Conservation (phyloP, 2,797 vertebrate species). For the Syngnathus acus region DNA sequence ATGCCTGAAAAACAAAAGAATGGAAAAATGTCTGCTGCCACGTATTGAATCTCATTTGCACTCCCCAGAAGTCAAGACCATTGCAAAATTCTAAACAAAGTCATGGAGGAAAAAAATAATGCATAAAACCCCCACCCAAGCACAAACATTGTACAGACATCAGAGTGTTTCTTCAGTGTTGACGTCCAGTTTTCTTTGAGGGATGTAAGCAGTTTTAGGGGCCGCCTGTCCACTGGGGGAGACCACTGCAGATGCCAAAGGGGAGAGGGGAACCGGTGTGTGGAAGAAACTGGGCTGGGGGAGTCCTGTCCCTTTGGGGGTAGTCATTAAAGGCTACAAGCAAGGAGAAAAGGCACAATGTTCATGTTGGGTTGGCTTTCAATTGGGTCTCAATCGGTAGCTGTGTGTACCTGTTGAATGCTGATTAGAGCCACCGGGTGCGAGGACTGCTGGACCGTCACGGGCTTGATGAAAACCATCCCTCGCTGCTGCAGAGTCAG, state of each 20-base stretch:
- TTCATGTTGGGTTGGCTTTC: background rate
- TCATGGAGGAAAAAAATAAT: background rate
- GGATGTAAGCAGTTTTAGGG: constrained; percentile 68
- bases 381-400: background rate
- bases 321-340: constrained; percentile 73
- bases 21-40: background rate
- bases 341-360: constrained; percentile 9
- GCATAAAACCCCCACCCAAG: background rate
- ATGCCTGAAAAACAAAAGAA: background rate
- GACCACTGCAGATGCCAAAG: constrained; percentile 57
- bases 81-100: constrained; percentile 8
- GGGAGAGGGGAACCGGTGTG: constrained; percentile 70
- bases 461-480: constrained; percentile 70
- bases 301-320: constrained; percentile 72
- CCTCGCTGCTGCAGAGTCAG: constrained; percentile 64
- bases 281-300: constrained; percentile 81
- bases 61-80: constrained; percentile 23
- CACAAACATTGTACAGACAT: background rate
- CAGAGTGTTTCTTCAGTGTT: constrained; percentile 62
- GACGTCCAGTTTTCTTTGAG: constrained; percentile 86
- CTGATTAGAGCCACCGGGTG: constrained; percentile 61
- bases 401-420: constrained; percentile 65
- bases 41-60: background rate
- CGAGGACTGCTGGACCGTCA: constrained; percentile 39
- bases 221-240: constrained; percentile 38